Evolutionary conservation across 2,888 invertebrate species (phyloP).

Genomic region (Meloe dianella): DNA sequence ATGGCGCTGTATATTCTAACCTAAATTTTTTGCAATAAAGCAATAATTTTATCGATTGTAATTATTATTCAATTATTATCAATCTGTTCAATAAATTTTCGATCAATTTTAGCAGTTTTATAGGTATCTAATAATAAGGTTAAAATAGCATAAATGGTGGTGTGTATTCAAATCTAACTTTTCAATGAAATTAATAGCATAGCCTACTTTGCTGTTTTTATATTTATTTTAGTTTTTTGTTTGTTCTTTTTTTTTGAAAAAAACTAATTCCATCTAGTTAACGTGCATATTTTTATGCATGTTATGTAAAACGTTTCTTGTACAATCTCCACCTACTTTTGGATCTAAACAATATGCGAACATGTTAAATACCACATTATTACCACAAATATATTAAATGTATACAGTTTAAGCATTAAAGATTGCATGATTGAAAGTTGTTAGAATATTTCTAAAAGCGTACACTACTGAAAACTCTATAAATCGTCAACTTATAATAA

Average conservation of each 20-base stretch:
- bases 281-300: neutral
- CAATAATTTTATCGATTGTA: no score
- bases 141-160: neutral
- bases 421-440: conserved; percentile 12
- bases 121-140: no score
- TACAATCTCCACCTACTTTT: conserved; percentile 19
- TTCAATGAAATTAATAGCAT: no score
- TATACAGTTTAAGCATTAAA: neutral
- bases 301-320: conserved; percentile 9
- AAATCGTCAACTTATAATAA: conserved; percentile 6
- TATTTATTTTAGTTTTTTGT: no score
- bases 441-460: neutral
- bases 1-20: no score
- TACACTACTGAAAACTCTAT: neutral
- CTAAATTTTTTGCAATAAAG: no score
- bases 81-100: no score
- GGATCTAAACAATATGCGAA: conserved; percentile 31
- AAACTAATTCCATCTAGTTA: neutral
- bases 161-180: no score
- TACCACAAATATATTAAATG: neutral
- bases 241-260: no score
- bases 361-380: conserved; percentile 21
- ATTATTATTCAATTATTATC: no score
- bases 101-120: no score
- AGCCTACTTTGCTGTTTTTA: no score